phyloP scores from a whole-genome alignment of 2,113 vertebrate genomes.

The human region GRCh38 chr9:123604501-123605000 shows the following conservation, averaged over 20 bases:
- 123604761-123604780: neutral
- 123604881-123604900: conserved; percentile 11
- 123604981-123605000: neutral
- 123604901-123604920: neutral
- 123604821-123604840: conserved; percentile 31
- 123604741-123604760: neutral
- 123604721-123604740: neutral
- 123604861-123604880: neutral
- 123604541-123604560: neutral
- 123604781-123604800: neutral
- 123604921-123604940: neutral
- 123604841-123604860: conserved; percentile 3
- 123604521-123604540: no score
- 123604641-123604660: neutral
- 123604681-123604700: neutral
- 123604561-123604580: neutral
- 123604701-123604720: neutral
- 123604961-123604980: neutral
- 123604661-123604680: neutral
- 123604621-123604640: neutral
- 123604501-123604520: neutral
- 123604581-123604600: neutral
- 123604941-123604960: neutral
- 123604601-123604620: neutral
- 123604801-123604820: neutral